A percentile compares a stretch with the other conserved stretches of the same genome.
Conservation (phyloP, 2,113 vertebrate genomes). For the Erinaceus europaeus region DNA sequence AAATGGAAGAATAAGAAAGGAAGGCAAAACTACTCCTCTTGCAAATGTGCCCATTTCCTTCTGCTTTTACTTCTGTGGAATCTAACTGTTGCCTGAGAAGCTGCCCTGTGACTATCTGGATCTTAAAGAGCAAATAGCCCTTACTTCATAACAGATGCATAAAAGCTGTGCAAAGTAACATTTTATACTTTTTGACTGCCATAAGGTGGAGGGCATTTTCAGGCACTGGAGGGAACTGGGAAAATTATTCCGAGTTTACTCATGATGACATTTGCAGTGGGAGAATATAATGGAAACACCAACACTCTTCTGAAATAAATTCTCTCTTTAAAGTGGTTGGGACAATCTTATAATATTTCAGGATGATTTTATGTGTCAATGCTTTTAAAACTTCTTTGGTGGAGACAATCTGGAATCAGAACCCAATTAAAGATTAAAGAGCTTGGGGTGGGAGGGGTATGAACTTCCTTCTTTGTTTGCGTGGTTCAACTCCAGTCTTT, state of each 20-base stretch:
- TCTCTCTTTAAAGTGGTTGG: constrained; percentile 41
- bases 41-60: constrained; percentile 26
- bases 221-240: constrained; percentile 7
- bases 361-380: constrained; percentile 1
- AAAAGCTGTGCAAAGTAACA: neutral
- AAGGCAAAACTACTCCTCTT: constrained; percentile 17
- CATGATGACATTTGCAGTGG: constrained; percentile 3
- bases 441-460: neutral
- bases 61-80: constrained; percentile 27
- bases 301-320: constrained; percentile 44
- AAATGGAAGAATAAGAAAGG: constrained; percentile 23
- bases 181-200: neutral
- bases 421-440: constrained; percentile 54
- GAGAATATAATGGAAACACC: constrained; percentile 43
- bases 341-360: constrained; percentile 44
- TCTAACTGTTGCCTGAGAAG: constrained; percentile 9
- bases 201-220: neutral
- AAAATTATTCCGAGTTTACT: constrained; percentile 36
- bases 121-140: constrained; percentile 44
- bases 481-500: constrained; percentile 51
- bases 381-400: constrained; percentile 49
- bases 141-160: neutral
- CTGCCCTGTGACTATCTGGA: constrained; percentile 10
- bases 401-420: constrained; percentile 45
- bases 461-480: constrained; percentile 68